Conservation (phyloP, 2,797 vertebrate species). For the Gymnopithys bicolor region DNA sequence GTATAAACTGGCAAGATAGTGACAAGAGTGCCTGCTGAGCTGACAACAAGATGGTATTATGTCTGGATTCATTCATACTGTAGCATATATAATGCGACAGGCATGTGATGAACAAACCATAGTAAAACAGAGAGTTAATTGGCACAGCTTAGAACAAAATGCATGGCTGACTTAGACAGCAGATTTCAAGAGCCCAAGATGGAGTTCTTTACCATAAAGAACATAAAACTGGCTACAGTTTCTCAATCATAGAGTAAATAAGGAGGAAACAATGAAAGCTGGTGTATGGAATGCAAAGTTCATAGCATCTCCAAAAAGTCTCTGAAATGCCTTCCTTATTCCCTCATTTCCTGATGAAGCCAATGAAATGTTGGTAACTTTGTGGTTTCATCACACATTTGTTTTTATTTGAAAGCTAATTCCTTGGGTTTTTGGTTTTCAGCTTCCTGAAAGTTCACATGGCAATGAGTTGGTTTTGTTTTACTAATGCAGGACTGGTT, state of each 20-base stretch:
- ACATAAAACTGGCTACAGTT: not conserved
- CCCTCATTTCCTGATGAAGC: not conserved
- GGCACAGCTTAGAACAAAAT: not conserved
- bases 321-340: not conserved
- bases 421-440: not conserved
- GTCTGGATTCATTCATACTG: not conserved
- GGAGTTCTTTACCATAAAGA: not conserved
- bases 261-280: not conserved
- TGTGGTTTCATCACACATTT: not conserved
- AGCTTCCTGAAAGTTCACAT: not conserved
- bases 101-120: not conserved
- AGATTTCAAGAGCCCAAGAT: not conserved
- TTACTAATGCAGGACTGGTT: not conserved
- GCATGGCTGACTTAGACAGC: not conserved
- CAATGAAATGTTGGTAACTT: accelerated
- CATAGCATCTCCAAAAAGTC: not conserved
- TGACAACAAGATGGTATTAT: not conserved
- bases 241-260: not conserved
- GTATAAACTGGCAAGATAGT: not conserved
- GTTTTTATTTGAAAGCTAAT: not conserved
- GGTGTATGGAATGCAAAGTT: not conserved
- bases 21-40: not conserved
- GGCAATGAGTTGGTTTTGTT: not conserved
- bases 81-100: not conserved
- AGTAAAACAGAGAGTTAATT: not conserved